phyloP scores from a whole-genome alignment of 2,888 invertebrate genomes.

The Cryptus armator region DNA sequence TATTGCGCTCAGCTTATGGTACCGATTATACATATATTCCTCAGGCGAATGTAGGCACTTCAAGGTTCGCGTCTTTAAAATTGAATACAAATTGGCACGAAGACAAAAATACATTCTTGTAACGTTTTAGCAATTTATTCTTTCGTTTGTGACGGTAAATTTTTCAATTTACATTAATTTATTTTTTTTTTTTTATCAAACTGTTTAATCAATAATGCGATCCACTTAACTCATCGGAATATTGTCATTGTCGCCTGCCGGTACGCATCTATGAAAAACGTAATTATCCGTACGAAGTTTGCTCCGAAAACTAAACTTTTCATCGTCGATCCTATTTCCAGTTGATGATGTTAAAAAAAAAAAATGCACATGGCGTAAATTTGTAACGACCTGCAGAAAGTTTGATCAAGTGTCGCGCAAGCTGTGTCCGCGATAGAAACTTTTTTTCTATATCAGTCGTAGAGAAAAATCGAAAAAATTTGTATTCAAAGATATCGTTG shows the following conservation, averaged over 20 bases:
- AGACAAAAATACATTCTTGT: slow-evolving; percentile 43
- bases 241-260: neutral
- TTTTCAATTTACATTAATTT: neutral
- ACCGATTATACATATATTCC: slow-evolving; percentile 43
- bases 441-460: neutral
- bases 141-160: neutral
- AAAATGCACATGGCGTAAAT: neutral
- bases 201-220: slow-evolving; percentile 28
- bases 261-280: neutral
- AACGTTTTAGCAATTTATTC: slow-evolving; percentile 38
- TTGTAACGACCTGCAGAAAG: neutral
- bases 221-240: slow-evolving; percentile 5
- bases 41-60: slow-evolving; percentile 20
- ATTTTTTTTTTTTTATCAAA: slow-evolving; percentile 4
- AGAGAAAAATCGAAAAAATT: neutral
- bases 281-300: neutral
- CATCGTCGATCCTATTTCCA: neutral
- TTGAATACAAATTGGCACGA: slow-evolving; percentile 52
- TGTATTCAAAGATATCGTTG: neutral
- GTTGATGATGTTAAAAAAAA: neutral
- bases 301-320: neutral
- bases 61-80: slow-evolving; percentile 58
- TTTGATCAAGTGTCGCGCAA: neutral
- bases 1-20: slow-evolving; percentile 33
- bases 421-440: neutral